Conservation (phyloP, 2,797 vertebrate species). For the Hirundo rustica region DNA sequence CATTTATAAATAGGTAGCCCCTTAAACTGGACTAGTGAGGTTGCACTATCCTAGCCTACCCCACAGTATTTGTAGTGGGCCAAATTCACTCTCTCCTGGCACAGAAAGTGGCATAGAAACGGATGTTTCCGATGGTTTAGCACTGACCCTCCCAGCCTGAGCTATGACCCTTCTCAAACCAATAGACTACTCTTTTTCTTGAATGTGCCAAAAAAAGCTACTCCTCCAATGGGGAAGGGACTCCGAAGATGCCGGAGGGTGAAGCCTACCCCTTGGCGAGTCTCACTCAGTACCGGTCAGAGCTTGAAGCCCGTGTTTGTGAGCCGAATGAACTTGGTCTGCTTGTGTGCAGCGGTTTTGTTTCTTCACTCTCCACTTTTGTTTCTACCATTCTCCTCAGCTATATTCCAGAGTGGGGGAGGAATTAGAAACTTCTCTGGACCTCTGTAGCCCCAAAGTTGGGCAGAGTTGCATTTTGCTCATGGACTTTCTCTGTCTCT, state of each 20-base stretch:
- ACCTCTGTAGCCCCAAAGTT: background rate
- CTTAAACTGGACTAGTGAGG: background rate
- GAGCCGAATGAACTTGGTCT: background rate
- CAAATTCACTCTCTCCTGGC: background rate
- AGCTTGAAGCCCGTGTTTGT: background rate
- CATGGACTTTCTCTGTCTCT: accelerated
- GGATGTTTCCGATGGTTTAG: background rate
- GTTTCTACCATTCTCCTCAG: background rate
- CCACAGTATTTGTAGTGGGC: background rate
- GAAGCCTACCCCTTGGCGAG: background rate
- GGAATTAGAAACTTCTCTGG: background rate
- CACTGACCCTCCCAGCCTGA: background rate
- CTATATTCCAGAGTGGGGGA: background rate
- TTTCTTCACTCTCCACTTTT: background rate
- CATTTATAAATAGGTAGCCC: constrained; percentile 30
- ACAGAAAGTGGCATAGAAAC: background rate
- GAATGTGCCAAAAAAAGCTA: background rate
- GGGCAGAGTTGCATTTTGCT: background rate
- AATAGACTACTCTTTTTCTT: background rate
- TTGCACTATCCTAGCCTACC: background rate
- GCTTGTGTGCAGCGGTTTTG: accelerated
- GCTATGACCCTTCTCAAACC: background rate
- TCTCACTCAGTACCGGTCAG: accelerated
- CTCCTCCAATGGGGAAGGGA: background rate
- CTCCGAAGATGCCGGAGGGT: accelerated